Evolutionary conservation across 2,113 vertebrate species (phyloP).

Genomic region (Hepsetus odoe): DNA sequence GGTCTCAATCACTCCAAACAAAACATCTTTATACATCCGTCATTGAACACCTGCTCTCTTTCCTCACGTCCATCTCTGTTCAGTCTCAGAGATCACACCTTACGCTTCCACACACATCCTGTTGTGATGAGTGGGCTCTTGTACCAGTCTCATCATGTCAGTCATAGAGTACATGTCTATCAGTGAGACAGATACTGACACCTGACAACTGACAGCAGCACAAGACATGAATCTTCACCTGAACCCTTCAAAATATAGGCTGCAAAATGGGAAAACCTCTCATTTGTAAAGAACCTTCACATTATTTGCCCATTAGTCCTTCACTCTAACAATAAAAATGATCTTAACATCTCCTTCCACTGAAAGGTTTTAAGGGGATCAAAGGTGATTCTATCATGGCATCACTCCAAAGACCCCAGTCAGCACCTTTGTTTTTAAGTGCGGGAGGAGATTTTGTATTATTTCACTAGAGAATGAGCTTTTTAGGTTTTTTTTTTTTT

Average conservation of each 20-base stretch:
- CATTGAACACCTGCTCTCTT: background rate
- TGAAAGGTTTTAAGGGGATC: too few relatives aligned
- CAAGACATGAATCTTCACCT: constrained; percentile 22
- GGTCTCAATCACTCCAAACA: background rate
- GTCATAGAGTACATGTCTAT: constrained; percentile 25
- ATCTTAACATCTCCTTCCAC: too few relatives aligned
- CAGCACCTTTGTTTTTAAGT: too few relatives aligned
- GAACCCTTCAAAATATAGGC: background rate
- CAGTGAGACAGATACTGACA: constrained; percentile 42
- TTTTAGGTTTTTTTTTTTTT: too few relatives aligned
- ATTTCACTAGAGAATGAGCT: too few relatives aligned
- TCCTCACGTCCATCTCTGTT: background rate
- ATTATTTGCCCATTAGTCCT: too few relatives aligned
- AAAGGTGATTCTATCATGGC: too few relatives aligned
- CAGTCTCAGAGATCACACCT: background rate
- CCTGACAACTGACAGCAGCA: background rate
- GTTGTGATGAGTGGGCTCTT: constrained; percentile 10
- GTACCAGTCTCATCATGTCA: background rate
- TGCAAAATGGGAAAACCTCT: background rate
- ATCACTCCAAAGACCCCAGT: too few relatives aligned
- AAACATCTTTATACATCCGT: background rate
- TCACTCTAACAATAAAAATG: too few relatives aligned
- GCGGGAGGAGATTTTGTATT: too few relatives aligned
- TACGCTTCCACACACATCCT: background rate
- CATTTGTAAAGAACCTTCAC: too few relatives aligned